Evolutionary conservation across 2,888 invertebrate species (phyloP).

Genomic region (Endomychus coccineus): DNA sequence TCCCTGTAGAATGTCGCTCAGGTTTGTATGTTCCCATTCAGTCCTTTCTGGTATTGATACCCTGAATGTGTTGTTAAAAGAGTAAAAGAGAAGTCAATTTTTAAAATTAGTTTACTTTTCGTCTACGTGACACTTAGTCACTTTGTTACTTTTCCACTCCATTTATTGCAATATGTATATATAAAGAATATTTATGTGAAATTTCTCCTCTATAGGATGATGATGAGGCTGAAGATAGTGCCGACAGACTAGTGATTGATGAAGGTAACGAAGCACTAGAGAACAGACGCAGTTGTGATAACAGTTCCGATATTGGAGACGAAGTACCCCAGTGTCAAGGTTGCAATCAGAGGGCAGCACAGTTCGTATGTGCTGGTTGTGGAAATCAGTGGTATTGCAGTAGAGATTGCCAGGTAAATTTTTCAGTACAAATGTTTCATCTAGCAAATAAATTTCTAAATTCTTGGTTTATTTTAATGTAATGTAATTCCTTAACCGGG

Average conservation of each 20-base stretch:
- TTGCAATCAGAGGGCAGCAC: slow-evolving; percentile 71
- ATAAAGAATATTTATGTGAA: too few species aligned
- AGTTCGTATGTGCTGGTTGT: slow-evolving; percentile 84
- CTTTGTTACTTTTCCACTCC: too few species aligned
- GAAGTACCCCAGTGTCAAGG: slow-evolving; percentile 76
- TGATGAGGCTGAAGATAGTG: slow-evolving; percentile 58
- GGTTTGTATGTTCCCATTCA: too few species aligned
- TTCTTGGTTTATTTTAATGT: neutral
- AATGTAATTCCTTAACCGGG: slow-evolving; percentile 2
- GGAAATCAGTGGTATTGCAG: slow-evolving; percentile 94
- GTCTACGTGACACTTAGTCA: too few species aligned
- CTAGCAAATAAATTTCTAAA: neutral
- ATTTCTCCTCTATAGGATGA: slow-evolving; percentile 32
- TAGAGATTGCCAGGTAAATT: slow-evolving; percentile 77
- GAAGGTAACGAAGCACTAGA: slow-evolving; percentile 48
- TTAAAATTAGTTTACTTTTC: too few species aligned
- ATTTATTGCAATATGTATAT: too few species aligned
- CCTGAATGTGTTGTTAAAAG: too few species aligned
- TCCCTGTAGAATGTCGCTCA: too few species aligned
- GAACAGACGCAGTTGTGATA: slow-evolving; percentile 34
- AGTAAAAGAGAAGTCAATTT: too few species aligned
- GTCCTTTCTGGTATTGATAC: too few species aligned
- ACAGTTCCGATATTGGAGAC: slow-evolving; percentile 43
- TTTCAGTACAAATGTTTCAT: slow-evolving; percentile 5
- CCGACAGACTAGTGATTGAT: slow-evolving; percentile 53